Conservation (phyloP, 2,888 invertebrate genomes). For the Ganaspis brasiliensis region DNA sequence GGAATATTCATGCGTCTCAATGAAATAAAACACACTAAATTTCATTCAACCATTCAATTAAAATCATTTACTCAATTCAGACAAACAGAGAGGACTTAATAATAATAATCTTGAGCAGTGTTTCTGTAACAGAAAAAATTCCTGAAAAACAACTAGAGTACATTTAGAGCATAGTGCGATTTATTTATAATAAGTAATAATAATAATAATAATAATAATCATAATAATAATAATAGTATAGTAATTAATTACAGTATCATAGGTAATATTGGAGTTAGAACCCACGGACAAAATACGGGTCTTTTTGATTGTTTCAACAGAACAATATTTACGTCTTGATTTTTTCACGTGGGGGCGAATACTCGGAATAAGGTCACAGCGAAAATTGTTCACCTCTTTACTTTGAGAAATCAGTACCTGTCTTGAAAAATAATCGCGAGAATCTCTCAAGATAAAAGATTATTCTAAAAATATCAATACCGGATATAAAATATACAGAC, state of each 20-base stretch:
- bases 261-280: constrained; percentile 61
- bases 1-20: too few species aligned
- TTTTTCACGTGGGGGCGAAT: constrained; percentile 57
- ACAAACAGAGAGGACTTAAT: neutral
- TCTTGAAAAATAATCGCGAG: neutral
- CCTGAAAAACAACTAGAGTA: constrained; percentile 59
- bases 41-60: neutral
- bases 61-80: neutral
- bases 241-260: constrained; percentile 67
- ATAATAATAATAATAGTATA: constrained; percentile 70
- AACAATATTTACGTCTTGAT: constrained; percentile 67
- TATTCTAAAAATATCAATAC: constrained; percentile 38
- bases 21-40: neutral
- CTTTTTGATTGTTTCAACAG: constrained; percentile 70
- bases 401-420: constrained; percentile 14
- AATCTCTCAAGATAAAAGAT: constrained; percentile 21
- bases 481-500: constrained; percentile 36
- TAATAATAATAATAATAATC: constrained; percentile 68
- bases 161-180: constrained; percentile 77
- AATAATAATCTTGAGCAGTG: constrained; percentile 33
- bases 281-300: constrained; percentile 74
- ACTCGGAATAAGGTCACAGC: constrained; percentile 52
- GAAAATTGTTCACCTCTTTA: constrained; percentile 5
- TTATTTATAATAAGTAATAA: constrained; percentile 76
- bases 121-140: constrained; percentile 57